Conservation (phyloP, 2,113 vertebrate genomes). For the Platichthys stellatus region DNA sequence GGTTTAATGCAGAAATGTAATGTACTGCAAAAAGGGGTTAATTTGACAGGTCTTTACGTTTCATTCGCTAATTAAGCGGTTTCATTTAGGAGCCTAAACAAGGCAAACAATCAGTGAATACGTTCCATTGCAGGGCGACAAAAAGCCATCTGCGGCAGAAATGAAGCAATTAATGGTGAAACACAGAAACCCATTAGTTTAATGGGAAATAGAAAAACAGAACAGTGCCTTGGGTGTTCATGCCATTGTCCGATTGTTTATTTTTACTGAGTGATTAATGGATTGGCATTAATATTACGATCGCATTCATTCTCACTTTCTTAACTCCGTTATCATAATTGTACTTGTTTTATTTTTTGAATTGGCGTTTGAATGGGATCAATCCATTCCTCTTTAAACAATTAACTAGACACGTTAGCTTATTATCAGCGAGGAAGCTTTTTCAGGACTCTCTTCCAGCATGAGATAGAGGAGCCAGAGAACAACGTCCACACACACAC, state of each 20-base stretch:
- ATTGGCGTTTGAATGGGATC: constrained; percentile 36
- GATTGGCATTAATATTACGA: constrained; percentile 45
- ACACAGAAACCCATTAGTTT: constrained; percentile 80
- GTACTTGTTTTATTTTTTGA: constrained; percentile 48
- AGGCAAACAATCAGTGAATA: constrained; percentile 68
- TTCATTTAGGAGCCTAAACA: constrained; percentile 73
- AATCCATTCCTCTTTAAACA: constrained; percentile 23
- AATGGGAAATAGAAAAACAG: constrained; percentile 74
- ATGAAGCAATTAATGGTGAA: constrained; percentile 80
- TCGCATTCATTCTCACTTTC: constrained; percentile 23
- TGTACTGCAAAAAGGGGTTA: constrained; percentile 79
- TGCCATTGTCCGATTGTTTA: constrained; percentile 54
- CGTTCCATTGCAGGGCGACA: constrained; percentile 65
- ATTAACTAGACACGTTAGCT: constrained; percentile 13
- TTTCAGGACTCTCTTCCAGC: constrained; percentile 10
- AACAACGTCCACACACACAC: constrained; percentile 16
- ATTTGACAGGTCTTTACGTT: constrained; percentile 77
- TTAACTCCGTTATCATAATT: constrained; percentile 52
- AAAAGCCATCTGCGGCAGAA: constrained; percentile 72
- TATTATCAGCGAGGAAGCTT: background rate
- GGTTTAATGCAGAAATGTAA: constrained; percentile 74
- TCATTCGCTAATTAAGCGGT: constrained; percentile 76
- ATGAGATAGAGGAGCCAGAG: constrained; percentile 8
- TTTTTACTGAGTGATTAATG: constrained; percentile 64
- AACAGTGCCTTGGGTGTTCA: constrained; percentile 60